Evolutionary conservation across 2,888 invertebrate species (phyloP), one percentile per base, ranked within the genome.

Genomic region (Ceratothoa steindachneri): DNA sequence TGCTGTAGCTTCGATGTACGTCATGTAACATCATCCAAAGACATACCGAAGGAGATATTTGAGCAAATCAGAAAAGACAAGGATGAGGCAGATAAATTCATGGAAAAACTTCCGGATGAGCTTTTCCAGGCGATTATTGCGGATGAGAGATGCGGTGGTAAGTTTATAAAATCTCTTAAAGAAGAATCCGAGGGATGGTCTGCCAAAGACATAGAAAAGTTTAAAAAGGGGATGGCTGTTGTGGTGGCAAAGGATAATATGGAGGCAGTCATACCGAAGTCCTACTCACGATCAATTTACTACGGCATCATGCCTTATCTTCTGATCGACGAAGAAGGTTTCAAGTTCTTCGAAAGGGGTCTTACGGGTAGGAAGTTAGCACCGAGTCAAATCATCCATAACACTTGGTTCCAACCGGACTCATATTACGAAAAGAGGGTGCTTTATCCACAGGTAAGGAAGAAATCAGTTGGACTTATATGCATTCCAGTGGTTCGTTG

Each of bases 281-380:
- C 70, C 51, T 78, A 73, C 31, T 70, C 78, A n/a, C 70, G 78
- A n/a, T 78, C 78, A 22, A 73, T 78, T n/a, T 78, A 75, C 30
- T 78, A 78, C 28, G 78, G 78, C 19, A 78, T 78, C 67, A 72
- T 78, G 31, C 78, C 78, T 1, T 78, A 78, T 55, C 55, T 78
- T 0, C 78, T 78, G 19, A 78, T 78, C 15, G 78, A 78, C 66
- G 78, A 78, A 55, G 74, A 78, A 27, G 78, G 78, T 9, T 75
- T 75, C 69, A 78, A 78, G 69, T 78, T 78, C 73, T 78, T 78
- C 53, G 78, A 78, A 69, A 69, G 75, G 12, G 78, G 78, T 12
- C 66, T 78, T 2, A 78, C 78, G 1, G 78, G 78, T 1, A 70
- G 78, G 51, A 78, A 78, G 60, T 64, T 78, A 7, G 78, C 78